These are phyloP conservation scores for Stichopus horrens DNA, from an alignment of 53 echinoderm and acorn worm species.

Conservation along the genomic window DNA sequence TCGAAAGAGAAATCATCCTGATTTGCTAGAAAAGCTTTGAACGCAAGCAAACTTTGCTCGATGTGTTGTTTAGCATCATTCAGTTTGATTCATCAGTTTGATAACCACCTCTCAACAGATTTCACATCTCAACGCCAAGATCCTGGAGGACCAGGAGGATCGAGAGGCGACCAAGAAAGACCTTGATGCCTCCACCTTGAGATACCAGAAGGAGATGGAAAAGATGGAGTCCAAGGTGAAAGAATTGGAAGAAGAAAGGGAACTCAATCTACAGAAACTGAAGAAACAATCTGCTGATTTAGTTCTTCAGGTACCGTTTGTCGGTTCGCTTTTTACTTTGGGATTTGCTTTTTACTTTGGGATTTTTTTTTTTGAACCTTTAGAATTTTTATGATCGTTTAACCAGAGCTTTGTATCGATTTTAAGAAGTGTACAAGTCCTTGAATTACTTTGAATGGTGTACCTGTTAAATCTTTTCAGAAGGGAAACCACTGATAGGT, in stretches of 20 bases:
- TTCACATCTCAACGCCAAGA: slow-evolving; percentile 91
- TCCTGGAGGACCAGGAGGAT: slow-evolving; percentile 85
- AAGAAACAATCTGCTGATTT: slow-evolving; percentile 68
- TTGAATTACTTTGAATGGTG: too few relatives aligned
- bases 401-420: too few relatives aligned
- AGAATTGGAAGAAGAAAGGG: slow-evolving; percentile 55
- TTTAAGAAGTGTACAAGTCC: too few relatives aligned
- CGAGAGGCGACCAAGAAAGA: slow-evolving; percentile 38
- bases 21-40: too few relatives aligned
- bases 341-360: neutral
- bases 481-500: too few relatives aligned
- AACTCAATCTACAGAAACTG: slow-evolving; percentile 37
- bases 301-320: slow-evolving; percentile 63
- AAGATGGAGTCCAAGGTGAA: slow-evolving; percentile 65
- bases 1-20: too few relatives aligned
- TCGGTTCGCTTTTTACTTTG: neutral
- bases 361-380: too few relatives aligned
- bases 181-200: slow-evolving; percentile 49
- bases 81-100: too few relatives aligned
- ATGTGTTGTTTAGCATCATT: too few relatives aligned
- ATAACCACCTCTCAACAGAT: slow-evolving; percentile 51
- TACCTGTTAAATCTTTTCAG: neutral
- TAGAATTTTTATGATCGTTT: too few relatives aligned
- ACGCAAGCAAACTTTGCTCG: too few relatives aligned
- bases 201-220: slow-evolving; percentile 66